phyloP scores from a whole-genome alignment of 2,113 vertebrate genomes.

The Percina caprodes region DNA sequence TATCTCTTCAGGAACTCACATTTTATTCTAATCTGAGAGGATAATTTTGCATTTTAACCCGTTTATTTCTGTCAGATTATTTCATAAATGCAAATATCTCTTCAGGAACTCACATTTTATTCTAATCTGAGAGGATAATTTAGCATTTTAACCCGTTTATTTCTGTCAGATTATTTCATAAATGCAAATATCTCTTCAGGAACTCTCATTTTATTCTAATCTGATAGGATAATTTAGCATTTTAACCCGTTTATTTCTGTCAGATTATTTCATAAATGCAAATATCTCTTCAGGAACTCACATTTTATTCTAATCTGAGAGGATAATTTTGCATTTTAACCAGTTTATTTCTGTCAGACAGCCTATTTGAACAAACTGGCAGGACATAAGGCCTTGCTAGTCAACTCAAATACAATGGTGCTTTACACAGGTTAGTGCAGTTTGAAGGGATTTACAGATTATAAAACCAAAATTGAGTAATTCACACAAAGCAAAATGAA shows the following conservation, averaged over 20 bases:
- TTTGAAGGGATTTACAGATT: background rate
- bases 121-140: background rate
- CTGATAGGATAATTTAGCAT: background rate
- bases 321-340: background rate
- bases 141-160: too few relatives aligned
- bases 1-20: background rate
- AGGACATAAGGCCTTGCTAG: too few relatives aligned
- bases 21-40: background rate
- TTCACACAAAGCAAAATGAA: too few relatives aligned
- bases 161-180: too few relatives aligned
- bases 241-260: too few relatives aligned
- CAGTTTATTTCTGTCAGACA: too few relatives aligned
- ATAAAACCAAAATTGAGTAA: too few relatives aligned
- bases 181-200: background rate
- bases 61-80: too few relatives aligned
- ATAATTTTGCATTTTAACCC: background rate
- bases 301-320: background rate
- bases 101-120: background rate
- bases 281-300: background rate
- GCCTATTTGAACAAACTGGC: too few relatives aligned
- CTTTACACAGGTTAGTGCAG: too few relatives aligned
- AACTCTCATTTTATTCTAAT: background rate
- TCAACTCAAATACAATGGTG: too few relatives aligned
- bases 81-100: background rate
- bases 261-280: background rate